Percentiles rank a stretch among this genome's conserved stretches.
Conservation (phyloP, 2,113 vertebrate species). For the Zootoca vivipara region DNA sequence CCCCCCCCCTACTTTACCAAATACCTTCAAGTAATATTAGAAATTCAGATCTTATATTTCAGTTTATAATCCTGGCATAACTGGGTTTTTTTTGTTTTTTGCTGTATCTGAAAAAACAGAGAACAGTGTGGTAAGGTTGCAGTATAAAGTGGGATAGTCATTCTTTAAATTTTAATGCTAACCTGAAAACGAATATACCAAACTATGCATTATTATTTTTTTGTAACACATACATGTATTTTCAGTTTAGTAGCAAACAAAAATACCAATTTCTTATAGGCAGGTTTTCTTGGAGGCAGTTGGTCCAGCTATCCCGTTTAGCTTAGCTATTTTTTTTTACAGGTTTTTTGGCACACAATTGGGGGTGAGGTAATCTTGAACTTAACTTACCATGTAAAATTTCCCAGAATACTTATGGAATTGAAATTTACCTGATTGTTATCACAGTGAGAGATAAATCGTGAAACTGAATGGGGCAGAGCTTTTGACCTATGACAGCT, state of each 20-base stretch:
- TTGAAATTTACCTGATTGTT: too few relatives aligned
- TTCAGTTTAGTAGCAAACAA: background rate
- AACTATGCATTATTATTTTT: background rate
- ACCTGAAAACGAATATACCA: too few relatives aligned
- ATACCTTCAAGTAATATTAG: background rate
- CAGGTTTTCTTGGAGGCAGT: background rate
- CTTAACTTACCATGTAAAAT: too few relatives aligned
- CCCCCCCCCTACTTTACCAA: background rate
- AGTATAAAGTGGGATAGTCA: background rate
- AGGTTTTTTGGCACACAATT: background rate
- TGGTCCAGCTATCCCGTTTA: background rate
- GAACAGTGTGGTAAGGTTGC: background rate
- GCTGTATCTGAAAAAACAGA: background rate
- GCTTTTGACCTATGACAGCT: too few relatives aligned
- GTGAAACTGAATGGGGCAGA: too few relatives aligned
- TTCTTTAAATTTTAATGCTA: too few relatives aligned
- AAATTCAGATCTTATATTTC: background rate
- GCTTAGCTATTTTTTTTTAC: too few relatives aligned
- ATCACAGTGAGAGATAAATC: too few relatives aligned
- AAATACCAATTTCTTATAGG: background rate
- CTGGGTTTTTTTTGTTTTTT: conserved; percentile 21
- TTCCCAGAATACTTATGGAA: too few relatives aligned
- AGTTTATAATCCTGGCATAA: background rate
- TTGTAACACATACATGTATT: background rate
- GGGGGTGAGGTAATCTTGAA: background rate